Evolutionary conservation across 2,113 vertebrate genomes (phyloP).

Genomic region (Elaphurus davidianus): DNA sequence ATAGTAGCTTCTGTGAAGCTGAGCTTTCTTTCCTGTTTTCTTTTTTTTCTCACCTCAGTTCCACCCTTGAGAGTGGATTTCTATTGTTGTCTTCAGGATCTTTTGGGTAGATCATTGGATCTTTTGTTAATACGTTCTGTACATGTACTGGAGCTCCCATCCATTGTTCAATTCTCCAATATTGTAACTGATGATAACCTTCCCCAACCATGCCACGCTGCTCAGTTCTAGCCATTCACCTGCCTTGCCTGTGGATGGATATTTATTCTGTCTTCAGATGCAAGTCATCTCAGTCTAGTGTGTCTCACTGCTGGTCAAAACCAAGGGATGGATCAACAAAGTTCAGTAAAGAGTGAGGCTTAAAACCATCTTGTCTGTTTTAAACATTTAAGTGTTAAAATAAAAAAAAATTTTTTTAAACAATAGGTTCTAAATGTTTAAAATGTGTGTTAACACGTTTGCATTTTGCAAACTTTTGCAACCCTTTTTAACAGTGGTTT

Average conservation of each 20-base stretch:
- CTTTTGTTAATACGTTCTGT: neutral
- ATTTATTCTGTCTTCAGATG: neutral
- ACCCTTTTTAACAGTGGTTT: neutral
- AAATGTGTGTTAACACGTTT: neutral
- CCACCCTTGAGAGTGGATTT: neutral
- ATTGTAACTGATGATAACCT: neutral
- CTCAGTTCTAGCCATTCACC: neutral
- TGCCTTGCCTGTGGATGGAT: neutral
- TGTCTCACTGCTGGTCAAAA: neutral
- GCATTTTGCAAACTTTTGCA: neutral
- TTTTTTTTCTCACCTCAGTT: neutral
- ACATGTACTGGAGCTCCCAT: neutral
- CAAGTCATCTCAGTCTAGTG: neutral
- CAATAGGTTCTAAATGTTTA: neutral
- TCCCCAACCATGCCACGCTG: neutral
- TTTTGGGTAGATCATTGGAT: neutral
- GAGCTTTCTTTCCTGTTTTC: neutral
- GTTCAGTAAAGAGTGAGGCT: neutral
- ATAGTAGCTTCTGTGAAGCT: neutral
- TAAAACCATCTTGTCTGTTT: neutral
- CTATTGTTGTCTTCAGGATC: neutral
- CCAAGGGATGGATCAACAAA: neutral
- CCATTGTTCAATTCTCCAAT: neutral
- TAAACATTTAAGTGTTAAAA: neutral
- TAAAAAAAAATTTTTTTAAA: neutral